Base-by-base conservation (phyloP, 2,113 vertebrate genomes). In the Pachyramphus minor region DNA sequence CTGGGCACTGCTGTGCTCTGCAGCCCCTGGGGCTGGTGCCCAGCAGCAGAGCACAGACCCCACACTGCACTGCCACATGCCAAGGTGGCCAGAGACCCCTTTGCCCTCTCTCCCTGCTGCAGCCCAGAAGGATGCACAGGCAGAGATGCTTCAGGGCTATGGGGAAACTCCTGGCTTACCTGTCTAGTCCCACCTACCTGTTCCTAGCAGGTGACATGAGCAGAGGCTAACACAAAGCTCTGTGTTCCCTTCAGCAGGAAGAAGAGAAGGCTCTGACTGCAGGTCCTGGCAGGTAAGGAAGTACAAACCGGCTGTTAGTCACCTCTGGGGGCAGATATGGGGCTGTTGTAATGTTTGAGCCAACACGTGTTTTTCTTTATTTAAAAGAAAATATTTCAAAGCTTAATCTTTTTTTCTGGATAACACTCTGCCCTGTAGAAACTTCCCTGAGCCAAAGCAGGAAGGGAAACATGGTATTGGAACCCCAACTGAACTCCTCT, bases 231-330 rank as follows among this genome's bases (percentile, higher is more conserved):
- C 8, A 25, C 74, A 87, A 22, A 95, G 56, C 85, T 72, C 50
- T 7, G 1, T 37, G 50, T 84, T 90, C 85, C 41, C 76, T 90
- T 89, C 95, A 92, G 74, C 60, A 93, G 66, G 39, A 55, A 68
- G 76, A 79, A 85, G 67, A 78, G 83, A 60, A 76, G 73, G 45
- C 53, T 89, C 68, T 91, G 53, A 84, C 72, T 87, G 92, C 75
- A 82, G 73, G 15, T 94, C 64, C 60, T 80, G 75, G 64, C 74
- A 84, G 56, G 85, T 87, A 95, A 92, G 85, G 66, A 91, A 75
- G 80, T 62, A 69, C 5, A 20, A 94, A 84, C 69, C 58, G 86
- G 68, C 66, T 91, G 83, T 85, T 95, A 83, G 56, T 59, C 28
- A 82, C 41, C 64, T 93, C 60, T 74, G 39, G 73, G 56, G 79